Conservation (phyloP, 1,140 invertebrate genomes). For the Carcinoscorpius rotundicauda region DNA sequence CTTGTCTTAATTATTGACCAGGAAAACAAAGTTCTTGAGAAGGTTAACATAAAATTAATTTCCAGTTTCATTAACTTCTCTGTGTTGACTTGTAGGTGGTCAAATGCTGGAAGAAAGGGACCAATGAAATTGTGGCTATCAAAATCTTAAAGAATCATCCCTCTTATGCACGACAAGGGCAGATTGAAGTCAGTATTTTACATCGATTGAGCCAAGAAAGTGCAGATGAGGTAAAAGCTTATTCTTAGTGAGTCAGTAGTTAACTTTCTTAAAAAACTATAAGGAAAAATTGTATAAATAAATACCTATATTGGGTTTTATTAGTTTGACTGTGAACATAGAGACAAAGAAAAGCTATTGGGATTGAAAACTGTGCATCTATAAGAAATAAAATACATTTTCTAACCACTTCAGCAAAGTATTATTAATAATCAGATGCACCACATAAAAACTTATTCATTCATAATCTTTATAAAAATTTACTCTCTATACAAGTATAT, state of each 20-base stretch:
- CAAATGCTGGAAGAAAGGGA: conserved; percentile 99
- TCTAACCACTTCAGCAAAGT: conserved; percentile 37
- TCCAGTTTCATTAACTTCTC: not conserved
- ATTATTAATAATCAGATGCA: not conserved
- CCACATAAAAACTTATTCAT: not conserved
- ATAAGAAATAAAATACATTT: not conserved
- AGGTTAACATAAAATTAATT: not conserved
- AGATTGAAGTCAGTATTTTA: conserved; percentile 96
- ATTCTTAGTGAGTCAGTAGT: conserved; percentile 41
- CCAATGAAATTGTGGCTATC: conserved; percentile 98
- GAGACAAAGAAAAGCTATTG: no score
- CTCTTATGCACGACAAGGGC: conserved; percentile 97
- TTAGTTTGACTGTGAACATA: no score
- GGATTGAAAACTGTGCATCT: not conserved
- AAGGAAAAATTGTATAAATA: not conserved
- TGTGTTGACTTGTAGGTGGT: conserved; percentile 53
- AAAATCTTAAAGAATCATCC: conserved; percentile 99
- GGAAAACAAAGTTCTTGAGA: not conserved
- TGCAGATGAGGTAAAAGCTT: conserved; percentile 52
- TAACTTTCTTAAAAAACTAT: not conserved
- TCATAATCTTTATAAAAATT: no score
- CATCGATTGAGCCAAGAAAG: conserved; percentile 96
- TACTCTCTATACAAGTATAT: no score
- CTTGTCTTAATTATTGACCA: not conserved
- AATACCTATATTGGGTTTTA: not conserved